A percentile compares a stretch with the other conserved stretches of the same genome.
These are phyloP conservation scores for Crotophaga sulcirostris DNA, from an alignment of 2,113 vertebrate species.

Conservation along the genomic window DNA sequence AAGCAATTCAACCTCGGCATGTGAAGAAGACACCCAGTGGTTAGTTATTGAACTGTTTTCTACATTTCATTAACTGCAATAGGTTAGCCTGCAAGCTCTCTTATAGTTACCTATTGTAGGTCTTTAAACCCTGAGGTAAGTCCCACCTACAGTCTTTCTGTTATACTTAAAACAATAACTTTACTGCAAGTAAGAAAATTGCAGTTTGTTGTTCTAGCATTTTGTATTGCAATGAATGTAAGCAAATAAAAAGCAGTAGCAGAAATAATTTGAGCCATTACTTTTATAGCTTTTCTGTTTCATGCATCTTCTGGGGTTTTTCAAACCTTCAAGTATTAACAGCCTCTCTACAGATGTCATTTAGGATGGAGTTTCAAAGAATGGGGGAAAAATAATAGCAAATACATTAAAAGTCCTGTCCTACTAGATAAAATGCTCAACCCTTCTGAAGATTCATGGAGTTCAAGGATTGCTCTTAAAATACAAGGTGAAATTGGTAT, in stretches of 20 bases:
- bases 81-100: background rate
- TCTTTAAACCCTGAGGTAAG: background rate
- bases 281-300: background rate
- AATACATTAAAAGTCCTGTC: background rate
- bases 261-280: background rate
- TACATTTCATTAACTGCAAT: background rate
- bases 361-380: background rate
- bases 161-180: background rate
- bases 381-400: background rate
- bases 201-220: background rate
- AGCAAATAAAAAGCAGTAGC: background rate
- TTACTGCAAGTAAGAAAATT: background rate
- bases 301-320: background rate
- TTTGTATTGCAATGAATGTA: background rate
- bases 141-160: background rate
- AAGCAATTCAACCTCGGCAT: background rate
- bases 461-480: slow-evolving; percentile 25
- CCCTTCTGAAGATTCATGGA: background rate
- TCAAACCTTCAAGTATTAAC: background rate
- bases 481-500: background rate
- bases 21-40: background rate
- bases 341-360: background rate
- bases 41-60: background rate
- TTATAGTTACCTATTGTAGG: background rate
- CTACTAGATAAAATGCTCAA: background rate